Conservation (phyloP, 2,113 vertebrate species). For the Archocentrus centrarchus region DNA sequence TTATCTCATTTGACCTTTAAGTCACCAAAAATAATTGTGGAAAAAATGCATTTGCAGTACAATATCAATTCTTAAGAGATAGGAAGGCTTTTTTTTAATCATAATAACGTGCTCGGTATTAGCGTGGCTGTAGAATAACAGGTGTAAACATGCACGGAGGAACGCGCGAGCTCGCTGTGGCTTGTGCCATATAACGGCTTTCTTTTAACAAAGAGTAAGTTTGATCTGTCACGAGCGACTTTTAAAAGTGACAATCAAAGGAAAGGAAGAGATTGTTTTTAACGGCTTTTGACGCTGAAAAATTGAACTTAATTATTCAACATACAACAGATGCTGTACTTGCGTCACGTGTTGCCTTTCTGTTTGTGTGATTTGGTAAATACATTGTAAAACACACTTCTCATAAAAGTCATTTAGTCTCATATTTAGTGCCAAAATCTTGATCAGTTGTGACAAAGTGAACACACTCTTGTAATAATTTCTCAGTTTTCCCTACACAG, state of each 20-base stretch:
- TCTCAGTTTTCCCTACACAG: not conserved
- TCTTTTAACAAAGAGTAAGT: not conserved
- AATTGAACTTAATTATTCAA: conserved; percentile 3
- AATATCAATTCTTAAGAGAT: not conserved
- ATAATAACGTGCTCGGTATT: not conserved
- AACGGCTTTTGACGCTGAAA: not conserved
- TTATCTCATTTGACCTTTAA: conserved; percentile 18
- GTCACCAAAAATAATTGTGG: conserved; percentile 10
- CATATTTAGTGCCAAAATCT: conserved; percentile 12
- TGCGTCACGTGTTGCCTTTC: not conserved
- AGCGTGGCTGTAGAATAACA: not conserved
- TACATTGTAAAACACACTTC: not conserved
- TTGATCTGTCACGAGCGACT: not conserved
- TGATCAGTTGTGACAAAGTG: conserved; percentile 35
- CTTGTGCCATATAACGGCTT: not conserved
- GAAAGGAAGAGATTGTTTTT: not conserved
- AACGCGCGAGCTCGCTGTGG: not conserved
- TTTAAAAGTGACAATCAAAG: not conserved
- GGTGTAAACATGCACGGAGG: not conserved
- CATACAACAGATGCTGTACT: not conserved
- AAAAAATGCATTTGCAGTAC: not conserved
- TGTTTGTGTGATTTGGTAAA: not conserved
- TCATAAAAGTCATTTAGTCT: conserved; percentile 2
- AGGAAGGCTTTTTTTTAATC: not conserved
- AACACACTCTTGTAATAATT: conserved; percentile 11